Base-by-base conservation (phyloP, 2,113 vertebrate genomes). In the Monopterus albus region DNA sequence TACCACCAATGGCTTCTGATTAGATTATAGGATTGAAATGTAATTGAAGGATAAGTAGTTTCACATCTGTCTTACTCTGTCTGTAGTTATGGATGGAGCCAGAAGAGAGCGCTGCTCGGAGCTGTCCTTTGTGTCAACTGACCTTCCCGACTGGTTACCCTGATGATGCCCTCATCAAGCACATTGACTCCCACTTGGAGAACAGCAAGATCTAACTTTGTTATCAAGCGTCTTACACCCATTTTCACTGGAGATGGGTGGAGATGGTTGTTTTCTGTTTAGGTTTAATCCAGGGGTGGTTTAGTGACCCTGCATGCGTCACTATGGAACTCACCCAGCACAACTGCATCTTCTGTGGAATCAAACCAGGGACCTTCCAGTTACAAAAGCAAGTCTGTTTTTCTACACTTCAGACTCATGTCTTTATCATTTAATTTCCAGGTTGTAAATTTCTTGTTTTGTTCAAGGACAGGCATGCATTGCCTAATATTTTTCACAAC, bases 171-270 rank as follows among this genome's bases (percentile, higher is more conserved):
- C 94, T 98, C 83, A 94, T 98, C 88, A 97, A 96, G 90, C 96
- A 97, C 91, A 97, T 97, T 72, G 96, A 97, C 88, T 95, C 96
- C 5, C 96, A 97, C 86, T 88, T 97, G 91, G 96, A 97, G 88
- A 96, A 97, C 94, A 97, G 96, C 95, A 97, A 97, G 92, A 97
- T 97, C 89, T 97, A 93, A 91, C 31, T 36, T 40, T 55, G 14
- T 23, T 17, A 15, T 21, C 35, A 20, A 17, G 11, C 7, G 6
- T 63, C 58, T 60, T 26, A 31, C 5, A 50, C 9, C 20, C 18
- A 7, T 57, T 38, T 42, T 15, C 36, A 43, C 0, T 36, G 2
- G 26, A 55, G n/a, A 7, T n/a, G n/a, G n/a, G n/a, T n/a, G n/a
- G n/a, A n/a, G n/a, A n/a, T n/a, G n/a, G n/a, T n/a, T n/a, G n/a